phyloP scores from a whole-genome alignment of 2,888 invertebrate genomes.

The Dorcus parallelipipedus region DNA sequence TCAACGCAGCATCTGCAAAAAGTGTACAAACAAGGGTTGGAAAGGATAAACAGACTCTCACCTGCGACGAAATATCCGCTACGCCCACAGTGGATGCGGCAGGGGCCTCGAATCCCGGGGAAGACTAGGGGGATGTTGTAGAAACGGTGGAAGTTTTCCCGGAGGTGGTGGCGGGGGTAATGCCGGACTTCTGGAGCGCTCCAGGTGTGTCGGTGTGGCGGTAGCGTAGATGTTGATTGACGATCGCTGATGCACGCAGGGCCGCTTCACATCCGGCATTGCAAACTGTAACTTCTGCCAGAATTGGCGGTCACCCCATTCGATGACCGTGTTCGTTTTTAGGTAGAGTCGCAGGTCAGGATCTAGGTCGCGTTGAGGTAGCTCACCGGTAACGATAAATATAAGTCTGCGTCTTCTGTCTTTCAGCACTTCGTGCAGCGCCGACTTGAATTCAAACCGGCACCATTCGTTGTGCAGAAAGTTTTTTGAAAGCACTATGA shows the following conservation, averaged over 20 bases:
- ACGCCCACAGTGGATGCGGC: constrained; percentile 76
- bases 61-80: constrained; percentile 70
- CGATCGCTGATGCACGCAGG: constrained; percentile 62
- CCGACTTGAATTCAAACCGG: constrained; percentile 91
- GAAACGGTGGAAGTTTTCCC: constrained; percentile 60
- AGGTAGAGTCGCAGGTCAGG: constrained; percentile 86
- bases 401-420: constrained; percentile 83
- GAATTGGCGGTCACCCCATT: constrained; percentile 92
- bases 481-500: constrained; percentile 86
- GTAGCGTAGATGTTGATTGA: constrained; percentile 72
- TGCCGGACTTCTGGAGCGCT: constrained; percentile 59
- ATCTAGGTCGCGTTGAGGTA: constrained; percentile 85
- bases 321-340: constrained; percentile 86
- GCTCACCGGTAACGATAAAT: constrained; percentile 84
- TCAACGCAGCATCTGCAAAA: no score
- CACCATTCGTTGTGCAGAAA: constrained; percentile 96
- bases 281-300: constrained; percentile 94
- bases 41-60: constrained; percentile 41
- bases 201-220: constrained; percentile 47
- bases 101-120: constrained; percentile 54
- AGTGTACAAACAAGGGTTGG: constrained; percentile 24
- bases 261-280: constrained; percentile 74
- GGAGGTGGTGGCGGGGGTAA: constrained; percentile 58
- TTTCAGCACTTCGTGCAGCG: constrained; percentile 85
- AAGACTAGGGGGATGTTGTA: constrained; percentile 49